phyloP scores from a whole-genome alignment of 2,797 vertebrate genomes.

The Cyclopterus lumpus region DNA sequence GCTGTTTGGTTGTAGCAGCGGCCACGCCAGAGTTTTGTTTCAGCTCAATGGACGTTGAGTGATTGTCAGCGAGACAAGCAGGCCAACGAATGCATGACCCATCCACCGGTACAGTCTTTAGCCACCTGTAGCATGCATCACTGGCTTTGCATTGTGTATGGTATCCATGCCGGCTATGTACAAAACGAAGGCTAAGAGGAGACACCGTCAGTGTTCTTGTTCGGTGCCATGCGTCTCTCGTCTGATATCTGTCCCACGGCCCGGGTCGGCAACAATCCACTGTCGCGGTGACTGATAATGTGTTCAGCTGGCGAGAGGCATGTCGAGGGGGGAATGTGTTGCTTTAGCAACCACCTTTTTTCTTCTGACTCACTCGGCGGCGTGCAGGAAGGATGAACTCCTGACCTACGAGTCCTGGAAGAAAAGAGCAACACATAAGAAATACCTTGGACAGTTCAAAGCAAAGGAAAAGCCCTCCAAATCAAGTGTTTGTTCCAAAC shows the following conservation, averaged over 20 bases:
- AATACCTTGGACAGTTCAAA: constrained; percentile 41
- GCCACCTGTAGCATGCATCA: constrained; percentile 79
- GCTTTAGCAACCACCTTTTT: constrained; percentile 56
- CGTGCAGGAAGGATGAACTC: constrained; percentile 65
- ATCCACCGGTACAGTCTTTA: constrained; percentile 53
- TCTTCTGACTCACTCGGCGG: constrained; percentile 67
- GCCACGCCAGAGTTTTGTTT: constrained; percentile 33
- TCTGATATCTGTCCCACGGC: constrained; percentile 58
- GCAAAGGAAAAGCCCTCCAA: constrained; percentile 36
- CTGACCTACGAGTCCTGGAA: constrained; percentile 57
- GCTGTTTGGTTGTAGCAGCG: constrained; percentile 49
- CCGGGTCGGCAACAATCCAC: constrained; percentile 69
- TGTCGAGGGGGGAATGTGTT: constrained; percentile 54
- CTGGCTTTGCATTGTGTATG: constrained; percentile 65
- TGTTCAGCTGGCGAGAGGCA: constrained; percentile 61
- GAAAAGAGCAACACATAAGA: constrained; percentile 48
- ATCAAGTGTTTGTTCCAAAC: constrained; percentile 66
- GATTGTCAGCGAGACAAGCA: constrained; percentile 59
- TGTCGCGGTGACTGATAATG: constrained; percentile 65
- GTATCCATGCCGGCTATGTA: constrained; percentile 53
- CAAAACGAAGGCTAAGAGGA: constrained; percentile 47
- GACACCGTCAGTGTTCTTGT: constrained; percentile 60
- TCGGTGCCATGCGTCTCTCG: constrained; percentile 65
- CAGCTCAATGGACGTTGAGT: constrained; percentile 40
- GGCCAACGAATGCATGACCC: constrained; percentile 67